Base-by-base conservation (phyloP, 2,888 invertebrate species). In the Bedellia somnulentella region DNA sequence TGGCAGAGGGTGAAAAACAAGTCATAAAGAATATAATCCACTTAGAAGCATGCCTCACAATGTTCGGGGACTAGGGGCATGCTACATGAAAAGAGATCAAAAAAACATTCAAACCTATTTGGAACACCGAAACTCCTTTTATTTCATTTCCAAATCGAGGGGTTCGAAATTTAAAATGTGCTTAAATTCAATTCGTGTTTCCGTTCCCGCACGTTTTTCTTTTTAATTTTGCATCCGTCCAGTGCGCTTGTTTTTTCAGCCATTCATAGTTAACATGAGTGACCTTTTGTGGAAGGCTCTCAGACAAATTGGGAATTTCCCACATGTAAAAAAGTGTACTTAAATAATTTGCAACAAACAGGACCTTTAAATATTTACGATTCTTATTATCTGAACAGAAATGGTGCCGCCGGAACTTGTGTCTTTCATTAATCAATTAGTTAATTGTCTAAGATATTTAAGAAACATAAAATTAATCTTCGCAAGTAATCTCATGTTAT, bases 11-110 rank as follows among this genome's bases (percentile, higher is more conserved):
- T n/a, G 60, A 66, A 70, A 66, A 61, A 56, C 55, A 64, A 63
- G 60, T 61, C 56, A 54, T 52, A 55, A 67, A 66, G 68, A 68
- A 70, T 68, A 75, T 75, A 76, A 75, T 76, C 75, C 73, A 75
- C 68, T 71, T 71, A 73, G 67, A 68, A 64, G 61, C 66, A 56
- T 59, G 64, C 57, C 59, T 58, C 52, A 51, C 53, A 63, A 67
- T 66, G 63, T 56, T 60, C 51, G 58, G 52, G 41, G 49, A 60
- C 57, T 64, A 63, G 60, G 64, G 68, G 68, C 60, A 62, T 58
- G 58, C 47, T 55, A 50, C 57, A 57, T 49, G 45, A 10, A 29
- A 57, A 48, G 52, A 64, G 66, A 73, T 71, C 64, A 71, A 71
- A 71, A 70, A 58, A 47, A n/a, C n/a, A n/a, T n/a, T n/a, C 52